Evolutionary conservation across 2,888 invertebrate species (phyloP).

Genomic region (Drosophila antonietae): DNA sequence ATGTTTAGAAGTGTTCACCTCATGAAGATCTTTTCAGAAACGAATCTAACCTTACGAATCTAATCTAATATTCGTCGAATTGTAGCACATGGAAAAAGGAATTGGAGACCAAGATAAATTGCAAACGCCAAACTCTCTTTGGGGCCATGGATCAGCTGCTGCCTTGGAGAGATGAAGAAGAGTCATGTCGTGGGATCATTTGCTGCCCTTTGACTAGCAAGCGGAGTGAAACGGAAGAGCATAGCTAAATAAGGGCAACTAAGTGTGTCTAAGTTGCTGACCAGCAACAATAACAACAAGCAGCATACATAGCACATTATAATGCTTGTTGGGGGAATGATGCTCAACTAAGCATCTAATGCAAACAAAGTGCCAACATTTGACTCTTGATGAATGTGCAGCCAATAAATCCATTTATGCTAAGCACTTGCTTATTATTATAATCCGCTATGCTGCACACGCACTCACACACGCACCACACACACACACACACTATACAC

Average conservation of each 20-base stretch:
- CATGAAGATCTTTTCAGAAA: constrained; percentile 38
- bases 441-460: constrained; percentile 60
- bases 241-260: not conserved
- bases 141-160: not conserved
- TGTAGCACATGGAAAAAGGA: constrained; percentile 3
- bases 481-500: constrained; percentile 1
- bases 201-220: not conserved
- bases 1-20: not conserved
- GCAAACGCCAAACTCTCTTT: not conserved
- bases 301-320: not conserved
- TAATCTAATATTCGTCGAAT: constrained; percentile 43
- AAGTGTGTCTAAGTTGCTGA: constrained; percentile 9
- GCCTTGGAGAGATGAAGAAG: too few relatives aligned
- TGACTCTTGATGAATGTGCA: constrained; percentile 76
- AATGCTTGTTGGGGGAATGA: constrained; percentile 12
- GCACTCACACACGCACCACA: constrained; percentile 3
- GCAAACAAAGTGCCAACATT: constrained; percentile 62
- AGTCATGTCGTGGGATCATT: not conserved
- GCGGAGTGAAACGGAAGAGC: not conserved
- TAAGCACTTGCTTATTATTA: constrained; percentile 79
- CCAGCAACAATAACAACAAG: constrained; percentile 9
- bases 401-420: constrained; percentile 76
- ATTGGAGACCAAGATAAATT: not conserved
- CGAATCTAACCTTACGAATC: constrained; percentile 9
- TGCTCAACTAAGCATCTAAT: constrained; percentile 54